Percentiles rank a stretch among this genome's conserved stretches.
Conservation (phyloP, 2,797 vertebrate genomes). For the Myoxocephalus aenaeus region DNA sequence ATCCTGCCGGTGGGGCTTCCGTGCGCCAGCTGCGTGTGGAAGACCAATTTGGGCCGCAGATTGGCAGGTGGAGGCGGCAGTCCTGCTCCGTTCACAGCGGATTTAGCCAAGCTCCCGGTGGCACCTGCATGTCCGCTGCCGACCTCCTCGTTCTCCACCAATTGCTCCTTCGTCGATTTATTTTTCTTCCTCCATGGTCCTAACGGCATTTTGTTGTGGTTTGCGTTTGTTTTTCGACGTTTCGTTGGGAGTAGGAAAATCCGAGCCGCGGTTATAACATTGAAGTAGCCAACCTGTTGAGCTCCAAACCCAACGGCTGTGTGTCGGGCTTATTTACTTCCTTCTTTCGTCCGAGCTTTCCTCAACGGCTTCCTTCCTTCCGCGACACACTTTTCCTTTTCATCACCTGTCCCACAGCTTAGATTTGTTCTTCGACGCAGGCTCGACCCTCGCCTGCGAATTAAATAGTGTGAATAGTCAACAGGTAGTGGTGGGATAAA, state of each 20-base stretch:
- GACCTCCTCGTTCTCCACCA: slow-evolving; percentile 90
- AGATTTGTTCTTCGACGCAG: slow-evolving; percentile 51
- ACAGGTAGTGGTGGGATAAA: slow-evolving; percentile 74
- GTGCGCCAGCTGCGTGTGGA: slow-evolving; percentile 96
- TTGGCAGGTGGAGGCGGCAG: slow-evolving; percentile 79
- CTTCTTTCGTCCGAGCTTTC: slow-evolving; percentile 41
- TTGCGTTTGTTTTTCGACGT: background rate
- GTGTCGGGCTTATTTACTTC: slow-evolving; percentile 59
- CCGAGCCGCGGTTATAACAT: slow-evolving; percentile 69
- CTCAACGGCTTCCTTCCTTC: slow-evolving; percentile 23
- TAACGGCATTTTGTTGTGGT: slow-evolving; percentile 85
- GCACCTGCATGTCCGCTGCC: slow-evolving; percentile 77
- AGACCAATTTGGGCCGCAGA: slow-evolving; percentile 87
- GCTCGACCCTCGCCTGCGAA: slow-evolving; percentile 25
- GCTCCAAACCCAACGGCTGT: slow-evolving; percentile 31
- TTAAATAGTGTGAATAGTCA: slow-evolving; percentile 57
- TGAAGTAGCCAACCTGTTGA: slow-evolving; percentile 77
- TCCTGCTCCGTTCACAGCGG: slow-evolving; percentile 75
- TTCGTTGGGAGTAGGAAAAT: slow-evolving; percentile 23
- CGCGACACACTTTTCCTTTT: slow-evolving; percentile 19
- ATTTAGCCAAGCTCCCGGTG: slow-evolving; percentile 70
- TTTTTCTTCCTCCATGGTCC: slow-evolving; percentile 86
- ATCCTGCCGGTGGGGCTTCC: slow-evolving; percentile 95
- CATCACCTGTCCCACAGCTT: slow-evolving; percentile 41
- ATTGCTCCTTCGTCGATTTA: slow-evolving; percentile 84